phyloP scores from a whole-genome alignment of 2,113 vertebrate species.

The Triplophysa siluroides region DNA sequence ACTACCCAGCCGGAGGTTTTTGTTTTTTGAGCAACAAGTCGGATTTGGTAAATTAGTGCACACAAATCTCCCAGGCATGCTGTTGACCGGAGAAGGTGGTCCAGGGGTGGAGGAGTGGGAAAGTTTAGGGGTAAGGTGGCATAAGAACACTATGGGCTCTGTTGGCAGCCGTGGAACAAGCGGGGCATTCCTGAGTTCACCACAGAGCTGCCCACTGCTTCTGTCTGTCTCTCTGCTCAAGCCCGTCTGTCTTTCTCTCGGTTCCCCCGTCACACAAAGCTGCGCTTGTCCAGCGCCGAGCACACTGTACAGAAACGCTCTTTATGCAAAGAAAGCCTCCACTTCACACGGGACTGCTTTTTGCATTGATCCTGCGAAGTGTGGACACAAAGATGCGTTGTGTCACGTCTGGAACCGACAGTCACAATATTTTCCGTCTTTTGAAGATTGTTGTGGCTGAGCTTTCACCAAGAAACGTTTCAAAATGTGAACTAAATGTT shows the following conservation, averaged over 20 bases:
- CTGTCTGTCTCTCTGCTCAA: conserved; percentile 19
- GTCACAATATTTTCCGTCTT: conserved; percentile 8
- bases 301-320: conserved; percentile 59
- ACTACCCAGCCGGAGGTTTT: neutral
- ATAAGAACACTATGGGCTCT: conserved; percentile 57
- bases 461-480: neutral
- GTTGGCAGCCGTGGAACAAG: conserved; percentile 46
- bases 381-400: neutral
- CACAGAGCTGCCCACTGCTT: conserved; percentile 42
- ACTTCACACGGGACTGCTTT: conserved; percentile 54
- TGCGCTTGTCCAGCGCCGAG: conserved; percentile 59
- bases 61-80: conserved; percentile 2
- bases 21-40: neutral
- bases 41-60: neutral
- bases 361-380: conserved; percentile 2
- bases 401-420: conserved; percentile 26
- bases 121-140: conserved; percentile 20
- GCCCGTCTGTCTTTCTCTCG: conserved; percentile 30
- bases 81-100: conserved; percentile 14
- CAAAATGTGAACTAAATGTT: conserved; percentile 7
- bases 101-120: neutral
- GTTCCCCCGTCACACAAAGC: conserved; percentile 51
- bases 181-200: conserved; percentile 59
- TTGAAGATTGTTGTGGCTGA: conserved; percentile 28
- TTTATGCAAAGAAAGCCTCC: conserved; percentile 54